phyloP scores from a whole-genome alignment of 2,888 invertebrate species.

The Tupiocoris notatus region DNA sequence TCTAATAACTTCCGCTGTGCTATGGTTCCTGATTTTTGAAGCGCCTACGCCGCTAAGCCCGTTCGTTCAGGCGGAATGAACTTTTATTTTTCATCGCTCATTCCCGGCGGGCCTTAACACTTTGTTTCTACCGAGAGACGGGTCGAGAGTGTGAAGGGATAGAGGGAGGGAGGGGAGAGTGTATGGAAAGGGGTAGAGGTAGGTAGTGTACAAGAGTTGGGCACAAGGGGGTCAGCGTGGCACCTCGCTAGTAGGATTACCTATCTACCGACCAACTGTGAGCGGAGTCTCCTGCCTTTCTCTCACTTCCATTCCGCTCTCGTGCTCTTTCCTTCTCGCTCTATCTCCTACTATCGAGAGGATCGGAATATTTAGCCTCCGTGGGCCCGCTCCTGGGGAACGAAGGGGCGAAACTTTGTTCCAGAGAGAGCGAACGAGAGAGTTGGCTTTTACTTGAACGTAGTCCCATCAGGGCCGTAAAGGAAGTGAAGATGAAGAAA shows the following conservation, averaged over 20 bases:
- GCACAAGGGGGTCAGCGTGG: background rate
- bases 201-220: background rate
- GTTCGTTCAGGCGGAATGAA: background rate
- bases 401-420: background rate
- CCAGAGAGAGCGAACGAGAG: background rate
- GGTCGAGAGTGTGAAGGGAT: too few species aligned
- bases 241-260: background rate
- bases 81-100: background rate
- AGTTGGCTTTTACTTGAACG: conserved; percentile 29
- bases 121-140: background rate
- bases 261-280: background rate
- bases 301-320: background rate
- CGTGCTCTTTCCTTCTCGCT: background rate
- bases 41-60: background rate
- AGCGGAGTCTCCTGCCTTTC: background rate
- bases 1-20: background rate
- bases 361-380: background rate
- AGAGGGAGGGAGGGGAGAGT: background rate
- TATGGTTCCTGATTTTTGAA: background rate
- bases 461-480: conserved; percentile 26
- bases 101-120: background rate
- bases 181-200: background rate
- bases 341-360: background rate
- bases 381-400: too few species aligned
- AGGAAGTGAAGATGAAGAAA: conserved; percentile 5